phyloP scores from a whole-genome alignment of 1,140 invertebrate genomes.

The Elymnias hypermnestra region DNA sequence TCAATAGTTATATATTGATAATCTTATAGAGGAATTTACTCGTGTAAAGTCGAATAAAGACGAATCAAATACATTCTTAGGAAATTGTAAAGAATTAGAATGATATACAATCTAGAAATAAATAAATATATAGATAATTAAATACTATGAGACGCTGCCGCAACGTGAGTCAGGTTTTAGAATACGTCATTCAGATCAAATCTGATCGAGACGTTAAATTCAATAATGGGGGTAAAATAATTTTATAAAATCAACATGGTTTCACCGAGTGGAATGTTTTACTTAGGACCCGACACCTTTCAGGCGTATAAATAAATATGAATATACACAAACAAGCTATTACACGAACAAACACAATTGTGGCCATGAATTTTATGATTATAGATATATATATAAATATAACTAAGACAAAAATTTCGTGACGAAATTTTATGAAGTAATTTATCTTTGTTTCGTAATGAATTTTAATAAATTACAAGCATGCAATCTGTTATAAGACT shows the following conservation, averaged over 20 bases:
- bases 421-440: no score
- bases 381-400: background rate
- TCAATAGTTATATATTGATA: no score
- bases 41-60: no score
- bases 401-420: no score
- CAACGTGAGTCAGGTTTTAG: conserved; percentile 42
- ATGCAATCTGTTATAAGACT: no score
- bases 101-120: no score
- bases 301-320: conserved; percentile 61
- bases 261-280: conserved; percentile 70
- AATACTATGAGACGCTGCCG: conserved; percentile 6
- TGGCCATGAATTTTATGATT: background rate
- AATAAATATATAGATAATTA: background rate
- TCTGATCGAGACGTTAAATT: conserved; percentile 37
- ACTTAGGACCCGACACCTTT: conserved; percentile 69
- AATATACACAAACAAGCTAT: conserved; percentile 24
- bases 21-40: no score
- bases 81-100: no score
- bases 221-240: no score
- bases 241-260: conserved; percentile 64
- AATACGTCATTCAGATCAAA: conserved; percentile 64
- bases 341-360: conserved; percentile 7
- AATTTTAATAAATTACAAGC: no score
- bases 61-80: no score
- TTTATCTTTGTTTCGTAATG: no score